Base-by-base conservation (phyloP, 2,888 invertebrate genomes). In the Agriopis leucophaearia region DNA sequence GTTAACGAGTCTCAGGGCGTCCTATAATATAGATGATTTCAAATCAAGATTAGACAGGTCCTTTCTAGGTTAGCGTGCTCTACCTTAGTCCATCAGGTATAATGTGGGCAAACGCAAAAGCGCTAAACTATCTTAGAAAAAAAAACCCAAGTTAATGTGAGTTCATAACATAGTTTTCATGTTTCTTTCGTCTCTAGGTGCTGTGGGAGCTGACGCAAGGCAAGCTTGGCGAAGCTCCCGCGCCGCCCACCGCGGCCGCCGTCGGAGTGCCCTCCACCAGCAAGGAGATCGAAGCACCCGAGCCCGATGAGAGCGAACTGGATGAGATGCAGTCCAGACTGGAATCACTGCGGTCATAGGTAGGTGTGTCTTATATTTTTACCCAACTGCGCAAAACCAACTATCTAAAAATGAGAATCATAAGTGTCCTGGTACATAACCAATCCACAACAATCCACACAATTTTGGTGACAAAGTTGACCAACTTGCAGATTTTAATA, bases 191-290 rank as follows among this genome's bases (percentile, higher is more conserved):
- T 57, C 6, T 47, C 3, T 77, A 96, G 96, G 96, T 97, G 7
- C 90, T 98, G 8, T 98, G 97, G 97, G 98, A 98, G 91, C 94
- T 98, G 10, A 98, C 98, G 0, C 97, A 97, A 79, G 98, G 99
- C 69, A 97, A 98, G 88, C 92, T 99, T 65, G 99, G 99, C 40
- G 97, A 97, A 83, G 99, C 99, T 0, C 99, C 99, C 0, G 96
- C 97, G 6, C 96, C 96, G 15, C 96, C 96, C 47, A 94, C 95
- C 0, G 94, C 94, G 0, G 95, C 94, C 0, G 94, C 95, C 0
- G 95, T 94, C 0, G 95, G 94, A 18, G 94, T 94, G 0, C 94
- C 95, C 6, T 90, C 92, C 66, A 89, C 90, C 38, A 89, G 88
- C 77, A 77, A 79, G 56, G 94, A 95, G 73, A 90, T 89, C 1